A percentile compares a stretch with the other conserved stretches of the same genome.
Evolutionary conservation across 1,140 invertebrate genomes (phyloP).

Genomic region (Dermatophagoides farinae): DNA sequence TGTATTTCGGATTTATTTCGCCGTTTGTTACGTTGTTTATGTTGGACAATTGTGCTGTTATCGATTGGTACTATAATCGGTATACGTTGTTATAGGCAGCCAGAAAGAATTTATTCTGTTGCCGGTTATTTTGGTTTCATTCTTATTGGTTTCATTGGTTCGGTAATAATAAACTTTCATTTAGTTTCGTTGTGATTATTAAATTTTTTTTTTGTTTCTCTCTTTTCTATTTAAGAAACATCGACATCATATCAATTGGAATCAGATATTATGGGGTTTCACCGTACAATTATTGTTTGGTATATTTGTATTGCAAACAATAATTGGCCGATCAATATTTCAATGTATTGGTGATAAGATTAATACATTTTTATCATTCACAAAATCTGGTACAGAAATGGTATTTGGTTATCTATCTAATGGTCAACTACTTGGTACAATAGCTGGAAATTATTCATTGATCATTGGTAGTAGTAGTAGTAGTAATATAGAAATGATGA

Average conservation of each 20-base stretch:
- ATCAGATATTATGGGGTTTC: slow-evolving; percentile 53
- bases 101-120: slow-evolving; percentile 30
- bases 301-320: slow-evolving; percentile 61
- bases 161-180: slow-evolving; percentile 7
- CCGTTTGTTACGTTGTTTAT: slow-evolving; percentile 19
- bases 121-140: slow-evolving; percentile 24
- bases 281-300: slow-evolving; percentile 67
- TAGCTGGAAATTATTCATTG: not conserved
- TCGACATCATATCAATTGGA: slow-evolving; percentile 42
- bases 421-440: slow-evolving; percentile 20
- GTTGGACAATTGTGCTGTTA: slow-evolving; percentile 33
- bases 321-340: slow-evolving; percentile 49
- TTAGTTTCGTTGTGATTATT: not conserved
- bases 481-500: not conserved
- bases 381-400: slow-evolving; percentile 53
- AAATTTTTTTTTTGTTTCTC: not conserved
- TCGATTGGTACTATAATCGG: slow-evolving; percentile 27
- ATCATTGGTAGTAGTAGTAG: not conserved
- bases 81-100: slow-evolving; percentile 38
- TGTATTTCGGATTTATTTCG: not conserved
- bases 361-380: slow-evolving; percentile 53
- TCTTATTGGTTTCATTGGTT: slow-evolving; percentile 23
- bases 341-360: slow-evolving; percentile 49
- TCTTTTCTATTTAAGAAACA: not conserved
- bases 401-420: slow-evolving; percentile 56